Conservation (phyloP, 2,888 invertebrate species). For the Agrenia bidenticulata region DNA sequence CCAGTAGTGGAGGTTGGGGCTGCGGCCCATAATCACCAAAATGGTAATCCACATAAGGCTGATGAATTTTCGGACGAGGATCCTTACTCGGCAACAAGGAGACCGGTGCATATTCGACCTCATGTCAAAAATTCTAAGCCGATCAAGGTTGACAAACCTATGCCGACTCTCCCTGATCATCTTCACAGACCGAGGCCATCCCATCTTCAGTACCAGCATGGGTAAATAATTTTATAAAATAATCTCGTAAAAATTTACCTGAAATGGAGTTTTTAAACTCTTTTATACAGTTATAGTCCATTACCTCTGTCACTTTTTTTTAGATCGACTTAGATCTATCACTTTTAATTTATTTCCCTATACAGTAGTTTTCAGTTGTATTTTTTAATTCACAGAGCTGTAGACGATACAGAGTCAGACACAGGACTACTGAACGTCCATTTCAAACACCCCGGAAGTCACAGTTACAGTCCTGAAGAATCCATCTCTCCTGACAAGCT, state of each 20-base stretch:
- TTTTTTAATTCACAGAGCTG: slow-evolving; percentile 34
- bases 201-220: slow-evolving; percentile 52
- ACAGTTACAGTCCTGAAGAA: slow-evolving; percentile 36
- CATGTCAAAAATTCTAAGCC: slow-evolving; percentile 35
- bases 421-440: slow-evolving; percentile 46
- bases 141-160: slow-evolving; percentile 29
- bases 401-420: slow-evolving; percentile 48
- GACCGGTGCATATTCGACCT: slow-evolving; percentile 14
- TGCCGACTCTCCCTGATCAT: slow-evolving; percentile 47
- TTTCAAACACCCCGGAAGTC: slow-evolving; percentile 40
- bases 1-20: slow-evolving; percentile 43
- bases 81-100: slow-evolving; percentile 13
- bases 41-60: neutral
- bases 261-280: neutral
- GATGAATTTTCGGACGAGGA: slow-evolving; percentile 34
- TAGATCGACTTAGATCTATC: too few relatives aligned
- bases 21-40: slow-evolving; percentile 22
- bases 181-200: slow-evolving; percentile 51
- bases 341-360: neutral
- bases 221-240: slow-evolving; percentile 22
- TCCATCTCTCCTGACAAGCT: slow-evolving; percentile 45
- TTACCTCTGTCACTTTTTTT: neutral
- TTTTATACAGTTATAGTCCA: neutral
- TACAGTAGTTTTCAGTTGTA: neutral
- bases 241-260: neutral